phyloP scores from a whole-genome alignment of 2,888 invertebrate species.

The Coremacera marginata region DNA sequence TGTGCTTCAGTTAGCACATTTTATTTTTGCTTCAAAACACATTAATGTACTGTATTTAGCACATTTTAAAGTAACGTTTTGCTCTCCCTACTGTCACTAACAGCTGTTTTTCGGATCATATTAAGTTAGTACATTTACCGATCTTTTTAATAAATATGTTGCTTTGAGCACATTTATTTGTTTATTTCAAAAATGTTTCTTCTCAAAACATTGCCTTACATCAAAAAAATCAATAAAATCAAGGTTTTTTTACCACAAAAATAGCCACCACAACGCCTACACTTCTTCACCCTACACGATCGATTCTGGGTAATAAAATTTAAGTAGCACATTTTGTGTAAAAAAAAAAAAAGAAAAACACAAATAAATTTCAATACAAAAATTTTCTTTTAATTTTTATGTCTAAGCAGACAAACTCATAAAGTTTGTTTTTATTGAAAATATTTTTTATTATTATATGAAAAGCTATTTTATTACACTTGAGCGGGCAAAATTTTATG shows the following conservation, averaged over 20 bases:
- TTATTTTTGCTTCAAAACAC: too few species aligned
- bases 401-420: background rate
- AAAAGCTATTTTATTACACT: slow-evolving; percentile 19
- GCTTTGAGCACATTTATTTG: background rate
- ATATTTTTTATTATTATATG: slow-evolving; percentile 5
- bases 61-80: background rate
- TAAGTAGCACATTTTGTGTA: background rate
- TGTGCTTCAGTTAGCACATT: too few species aligned
- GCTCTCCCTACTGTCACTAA: background rate
- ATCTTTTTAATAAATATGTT: background rate
- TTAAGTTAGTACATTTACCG: background rate
- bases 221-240: slow-evolving; percentile 5
- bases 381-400: background rate
- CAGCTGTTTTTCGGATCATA: background rate
- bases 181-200: background rate
- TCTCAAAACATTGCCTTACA: background rate
- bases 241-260: background rate
- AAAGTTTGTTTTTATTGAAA: background rate
- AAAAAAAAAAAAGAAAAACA: background rate
- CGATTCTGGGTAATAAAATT: background rate
- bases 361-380: background rate
- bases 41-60: too few species aligned
- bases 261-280: background rate
- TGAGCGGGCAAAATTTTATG: slow-evolving; percentile 15
- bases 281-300: background rate